Percentiles rank a stretch among this genome's conserved stretches.
Conservation (phyloP, 30 jellyfish, hydroid and myxozoan species). For the Sanderia malayensis region DNA sequence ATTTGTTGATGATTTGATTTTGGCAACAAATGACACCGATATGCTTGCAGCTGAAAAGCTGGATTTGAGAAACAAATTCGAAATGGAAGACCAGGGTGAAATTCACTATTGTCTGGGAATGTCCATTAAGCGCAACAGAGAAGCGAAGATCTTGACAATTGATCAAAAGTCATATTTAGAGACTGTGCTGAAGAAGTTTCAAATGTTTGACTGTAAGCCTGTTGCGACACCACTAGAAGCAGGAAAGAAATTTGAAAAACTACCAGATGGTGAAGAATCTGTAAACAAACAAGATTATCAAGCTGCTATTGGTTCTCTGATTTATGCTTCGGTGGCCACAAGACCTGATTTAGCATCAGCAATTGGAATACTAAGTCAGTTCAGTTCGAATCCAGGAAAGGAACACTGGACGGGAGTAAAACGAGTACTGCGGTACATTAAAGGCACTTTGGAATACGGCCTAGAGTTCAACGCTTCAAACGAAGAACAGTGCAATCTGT, state of each 20-base stretch:
- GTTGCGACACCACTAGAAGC: slow-evolving; percentile 64
- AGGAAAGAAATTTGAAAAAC: slow-evolving; percentile 41
- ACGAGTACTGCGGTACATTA: too few relatives aligned
- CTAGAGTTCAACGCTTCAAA: too few relatives aligned
- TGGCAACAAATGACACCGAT: too few relatives aligned
- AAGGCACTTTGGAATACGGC: too few relatives aligned
- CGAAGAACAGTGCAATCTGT: too few relatives aligned
- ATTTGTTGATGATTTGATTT: slow-evolving; percentile 7
- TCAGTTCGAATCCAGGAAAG: not conserved
- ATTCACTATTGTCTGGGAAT: slow-evolving; percentile 10
- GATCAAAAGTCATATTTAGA: too few relatives aligned
- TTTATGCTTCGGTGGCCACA: slow-evolving; percentile 54
- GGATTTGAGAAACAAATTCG: too few relatives aligned
- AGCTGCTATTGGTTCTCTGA: slow-evolving; percentile 65
- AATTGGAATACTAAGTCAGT: not conserved
- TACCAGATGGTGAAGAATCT: slow-evolving; percentile 35
- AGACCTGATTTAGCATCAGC: slow-evolving; percentile 32
- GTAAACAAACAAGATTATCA: slow-evolving; percentile 42
- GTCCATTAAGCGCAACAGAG: not conserved
- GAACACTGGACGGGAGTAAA: too few relatives aligned
- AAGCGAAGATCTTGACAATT: not conserved
- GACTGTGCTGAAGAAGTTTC: slow-evolving; percentile 21
- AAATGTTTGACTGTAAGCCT: slow-evolving; percentile 42
- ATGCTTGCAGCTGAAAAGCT: too few relatives aligned
- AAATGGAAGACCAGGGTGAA: slow-evolving; percentile 26